A percentile compares a stretch with the other conserved stretches of the same genome.
Conservation (phyloP, 1,140 invertebrate species). For the Nasonia vitripennis region DNA sequence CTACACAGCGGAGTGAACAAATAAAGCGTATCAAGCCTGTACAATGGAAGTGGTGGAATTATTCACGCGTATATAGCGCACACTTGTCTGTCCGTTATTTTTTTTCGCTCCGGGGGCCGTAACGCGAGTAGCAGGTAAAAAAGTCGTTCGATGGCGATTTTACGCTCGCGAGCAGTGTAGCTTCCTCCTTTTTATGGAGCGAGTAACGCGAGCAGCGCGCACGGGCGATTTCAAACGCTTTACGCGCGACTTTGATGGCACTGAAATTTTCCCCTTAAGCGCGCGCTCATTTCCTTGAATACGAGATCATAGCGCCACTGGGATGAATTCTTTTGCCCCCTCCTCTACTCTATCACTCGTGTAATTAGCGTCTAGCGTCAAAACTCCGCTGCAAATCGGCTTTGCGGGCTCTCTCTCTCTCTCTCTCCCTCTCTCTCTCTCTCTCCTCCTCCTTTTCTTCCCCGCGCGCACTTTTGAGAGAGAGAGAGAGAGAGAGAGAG, state of each 20-base stretch:
- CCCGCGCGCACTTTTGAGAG: neutral
- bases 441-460: neutral
- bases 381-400: constrained; percentile 21
- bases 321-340: constrained; percentile 31
- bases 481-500: no score
- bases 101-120: neutral
- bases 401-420: neutral
- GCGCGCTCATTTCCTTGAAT: constrained; percentile 31
- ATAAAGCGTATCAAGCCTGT: neutral
- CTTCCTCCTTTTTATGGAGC: constrained; percentile 20
- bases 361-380: constrained; percentile 24
- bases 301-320: constrained; percentile 26
- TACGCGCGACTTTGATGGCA: constrained; percentile 31
- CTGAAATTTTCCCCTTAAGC: constrained; percentile 37
- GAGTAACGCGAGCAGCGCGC: neutral
- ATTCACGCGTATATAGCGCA: neutral
- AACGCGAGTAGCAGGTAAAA: constrained; percentile 21
- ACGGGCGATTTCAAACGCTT: constrained; percentile 2
- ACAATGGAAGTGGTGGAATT: constrained; percentile 1
- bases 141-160: constrained; percentile 38
- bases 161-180: constrained; percentile 8
- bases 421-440: neutral
- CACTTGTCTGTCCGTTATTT: neutral
- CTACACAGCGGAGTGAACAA: neutral
- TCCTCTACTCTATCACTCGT: neutral